A percentile compares a stretch with the other conserved stretches of the same genome.
Conservation (phyloP, 2,113 vertebrate species). For the Casuarius casuarius region DNA sequence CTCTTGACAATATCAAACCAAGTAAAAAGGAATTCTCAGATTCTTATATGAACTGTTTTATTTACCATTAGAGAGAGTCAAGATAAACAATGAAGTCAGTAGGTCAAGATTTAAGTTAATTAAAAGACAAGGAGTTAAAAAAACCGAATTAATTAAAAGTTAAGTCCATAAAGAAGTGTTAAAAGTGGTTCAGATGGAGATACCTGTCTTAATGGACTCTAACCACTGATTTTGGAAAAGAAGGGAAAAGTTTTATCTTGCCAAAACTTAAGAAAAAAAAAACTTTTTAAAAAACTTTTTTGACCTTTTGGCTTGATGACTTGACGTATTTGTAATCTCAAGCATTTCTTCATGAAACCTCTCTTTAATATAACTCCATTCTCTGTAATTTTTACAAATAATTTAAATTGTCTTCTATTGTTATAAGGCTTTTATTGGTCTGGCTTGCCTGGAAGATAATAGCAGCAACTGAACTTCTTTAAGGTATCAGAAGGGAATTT, state of each 20-base stretch:
- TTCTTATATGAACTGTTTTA: neutral
- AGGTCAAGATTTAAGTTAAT: neutral
- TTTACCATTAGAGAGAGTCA: neutral
- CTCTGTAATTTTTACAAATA: neutral
- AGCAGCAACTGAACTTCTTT: neutral
- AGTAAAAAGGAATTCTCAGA: neutral
- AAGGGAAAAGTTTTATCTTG: neutral
- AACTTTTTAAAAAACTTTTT: neutral
- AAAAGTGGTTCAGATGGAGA: neutral
- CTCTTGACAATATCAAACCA: neutral
- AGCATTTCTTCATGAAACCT: neutral
- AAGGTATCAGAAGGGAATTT: neutral
- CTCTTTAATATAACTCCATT: neutral
- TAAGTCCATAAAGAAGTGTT: too few species aligned
- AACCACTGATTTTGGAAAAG: neutral
- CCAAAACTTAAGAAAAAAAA: neutral
- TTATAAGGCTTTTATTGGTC: neutral
- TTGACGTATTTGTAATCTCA: neutral
- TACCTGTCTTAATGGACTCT: neutral
- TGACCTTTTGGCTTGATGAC: neutral
- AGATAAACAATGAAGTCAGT: neutral
- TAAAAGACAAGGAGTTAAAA: neutral
- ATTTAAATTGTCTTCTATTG: neutral
- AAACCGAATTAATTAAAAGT: too few species aligned
- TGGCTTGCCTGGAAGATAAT: neutral